A percentile compares a stretch with the other conserved stretches of the same genome.
Conservation (phyloP, 2,113 vertebrate species). For the Taxidea taxus region DNA sequence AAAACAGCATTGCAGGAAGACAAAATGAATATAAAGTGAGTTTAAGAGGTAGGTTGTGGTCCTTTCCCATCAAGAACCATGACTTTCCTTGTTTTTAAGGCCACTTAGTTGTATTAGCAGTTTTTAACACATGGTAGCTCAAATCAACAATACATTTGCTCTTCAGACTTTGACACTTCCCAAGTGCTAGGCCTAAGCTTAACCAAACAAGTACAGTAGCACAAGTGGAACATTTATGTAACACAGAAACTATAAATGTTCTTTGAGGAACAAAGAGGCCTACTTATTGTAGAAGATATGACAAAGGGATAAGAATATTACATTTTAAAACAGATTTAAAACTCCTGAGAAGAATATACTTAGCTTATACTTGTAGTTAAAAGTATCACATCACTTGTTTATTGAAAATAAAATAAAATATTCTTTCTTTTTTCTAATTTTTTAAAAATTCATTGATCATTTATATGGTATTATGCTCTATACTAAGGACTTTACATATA, state of each 20-base stretch:
- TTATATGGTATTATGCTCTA: not conserved
- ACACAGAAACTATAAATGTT: constrained; percentile 61
- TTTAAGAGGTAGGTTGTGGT: not conserved
- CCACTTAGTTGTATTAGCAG: not conserved
- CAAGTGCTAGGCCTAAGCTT: constrained; percentile 55
- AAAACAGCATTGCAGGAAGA: constrained; percentile 55
- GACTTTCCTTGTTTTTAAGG: not conserved
- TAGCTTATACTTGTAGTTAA: not conserved
- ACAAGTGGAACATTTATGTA: constrained; percentile 66
- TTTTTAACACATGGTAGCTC: constrained; percentile 54
- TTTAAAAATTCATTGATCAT: not conserved
- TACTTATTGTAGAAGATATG: constrained; percentile 30
- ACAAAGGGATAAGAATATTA: constrained; percentile 6
- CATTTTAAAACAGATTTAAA: constrained; percentile 53
- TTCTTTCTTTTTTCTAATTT: not conserved
- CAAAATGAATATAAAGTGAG: constrained; percentile 55
- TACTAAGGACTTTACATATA: not conserved
- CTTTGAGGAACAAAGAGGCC: constrained; percentile 49
- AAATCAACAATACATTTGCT: constrained; percentile 57
- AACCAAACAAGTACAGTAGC: constrained; percentile 69
- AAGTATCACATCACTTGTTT: not conserved
- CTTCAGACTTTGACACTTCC: constrained; percentile 70
- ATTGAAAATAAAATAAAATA: constrained; percentile 8
- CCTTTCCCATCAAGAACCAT: not conserved
- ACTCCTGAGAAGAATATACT: not conserved